phyloP scores from a whole-genome alignment of 2,113 vertebrate species.

The Andinoacara biseriatus region DNA sequence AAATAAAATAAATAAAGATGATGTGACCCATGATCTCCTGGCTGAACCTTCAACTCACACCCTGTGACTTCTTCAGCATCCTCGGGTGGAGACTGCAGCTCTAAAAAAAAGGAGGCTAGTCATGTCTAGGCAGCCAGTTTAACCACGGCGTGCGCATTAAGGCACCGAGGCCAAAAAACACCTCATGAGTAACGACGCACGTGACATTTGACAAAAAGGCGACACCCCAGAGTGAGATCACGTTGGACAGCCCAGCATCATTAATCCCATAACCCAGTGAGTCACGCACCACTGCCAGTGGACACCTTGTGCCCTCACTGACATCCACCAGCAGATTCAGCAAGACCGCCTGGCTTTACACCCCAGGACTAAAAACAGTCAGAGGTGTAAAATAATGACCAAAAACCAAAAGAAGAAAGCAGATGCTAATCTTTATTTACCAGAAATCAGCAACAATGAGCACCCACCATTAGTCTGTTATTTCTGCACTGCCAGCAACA shows the following conservation, averaged over 20 bases:
- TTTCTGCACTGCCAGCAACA: too few species aligned
- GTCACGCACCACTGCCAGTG: neutral
- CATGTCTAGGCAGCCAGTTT: neutral
- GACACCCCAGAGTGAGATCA: neutral
- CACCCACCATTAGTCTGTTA: too few species aligned
- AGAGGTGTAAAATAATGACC: neutral
- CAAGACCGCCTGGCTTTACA: neutral
- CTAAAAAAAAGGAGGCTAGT: neutral
- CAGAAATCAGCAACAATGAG: neutral
- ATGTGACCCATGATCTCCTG: neutral
- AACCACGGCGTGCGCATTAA: neutral
- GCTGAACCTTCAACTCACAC: neutral
- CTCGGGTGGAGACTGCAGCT: neutral
- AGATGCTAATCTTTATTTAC: neutral
- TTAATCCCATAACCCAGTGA: neutral
- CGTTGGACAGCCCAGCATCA: neutral
- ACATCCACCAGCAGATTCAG: neutral
- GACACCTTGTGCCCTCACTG: neutral
- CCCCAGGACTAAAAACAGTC: neutral
- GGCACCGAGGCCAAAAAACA: neutral
- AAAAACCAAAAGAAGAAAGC: too few species aligned
- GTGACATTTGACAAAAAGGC: neutral
- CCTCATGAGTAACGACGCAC: neutral
- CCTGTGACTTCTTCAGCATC: neutral
- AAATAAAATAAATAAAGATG: neutral